Conservation (phyloP, 2,113 vertebrate genomes). For the Sterna hirundo region DNA sequence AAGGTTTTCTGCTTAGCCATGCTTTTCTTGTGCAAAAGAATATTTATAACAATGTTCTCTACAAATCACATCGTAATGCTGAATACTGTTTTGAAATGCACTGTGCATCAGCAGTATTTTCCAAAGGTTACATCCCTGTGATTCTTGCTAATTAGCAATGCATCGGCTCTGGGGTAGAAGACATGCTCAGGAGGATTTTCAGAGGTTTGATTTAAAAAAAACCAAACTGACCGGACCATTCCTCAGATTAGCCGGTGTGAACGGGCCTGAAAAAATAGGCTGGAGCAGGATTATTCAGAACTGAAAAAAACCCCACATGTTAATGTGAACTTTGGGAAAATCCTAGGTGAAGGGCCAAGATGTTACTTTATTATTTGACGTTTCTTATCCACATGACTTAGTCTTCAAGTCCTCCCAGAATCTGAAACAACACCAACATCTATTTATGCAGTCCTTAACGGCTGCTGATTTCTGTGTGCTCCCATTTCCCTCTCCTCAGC, state of each 20-base stretch:
- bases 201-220: background rate
- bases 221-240: background rate
- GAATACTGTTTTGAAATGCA: background rate
- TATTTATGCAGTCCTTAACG: fast-evolving
- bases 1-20: conserved; percentile 22
- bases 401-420: background rate
- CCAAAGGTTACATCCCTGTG: background rate
- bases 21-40: background rate
- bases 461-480: background rate
- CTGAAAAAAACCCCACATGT: background rate
- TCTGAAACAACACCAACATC: background rate
- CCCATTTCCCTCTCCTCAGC: background rate
- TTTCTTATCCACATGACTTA: background rate
- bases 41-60: background rate
- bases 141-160: background rate
- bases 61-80: background rate
- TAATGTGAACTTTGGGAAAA: background rate
- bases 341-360: background rate
- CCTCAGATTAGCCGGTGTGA: background rate
- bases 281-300: background rate
- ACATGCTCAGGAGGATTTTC: background rate
- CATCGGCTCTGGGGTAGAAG: background rate
- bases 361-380: background rate
- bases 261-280: background rate
- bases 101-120: background rate